Conservation (phyloP, 2,797 vertebrate genomes). For the Hippopotamyrus pictus region DNA sequence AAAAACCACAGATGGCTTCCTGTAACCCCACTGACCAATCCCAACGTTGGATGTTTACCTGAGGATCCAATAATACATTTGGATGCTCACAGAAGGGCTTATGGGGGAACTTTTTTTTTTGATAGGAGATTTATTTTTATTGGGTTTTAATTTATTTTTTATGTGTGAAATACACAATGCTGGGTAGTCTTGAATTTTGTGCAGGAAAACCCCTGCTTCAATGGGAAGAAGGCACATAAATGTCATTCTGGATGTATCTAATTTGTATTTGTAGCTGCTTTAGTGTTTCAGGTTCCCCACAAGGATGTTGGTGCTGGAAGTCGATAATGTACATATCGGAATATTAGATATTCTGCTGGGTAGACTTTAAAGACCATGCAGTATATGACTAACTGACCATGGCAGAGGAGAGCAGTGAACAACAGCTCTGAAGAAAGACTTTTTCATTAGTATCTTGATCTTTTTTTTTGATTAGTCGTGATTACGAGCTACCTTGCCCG, state of each 20-base stretch:
- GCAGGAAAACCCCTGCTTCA: slow-evolving; percentile 30
- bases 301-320: neutral
- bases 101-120: slow-evolving; percentile 2
- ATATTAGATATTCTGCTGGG: neutral
- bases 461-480: neutral
- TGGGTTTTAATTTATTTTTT: slow-evolving; percentile 68
- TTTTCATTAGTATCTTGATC: neutral
- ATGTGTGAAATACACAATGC: slow-evolving; percentile 52
- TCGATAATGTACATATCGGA: neutral
- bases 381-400: neutral
- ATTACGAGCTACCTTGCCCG: neutral
- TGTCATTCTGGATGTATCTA: slow-evolving; percentile 22
- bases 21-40: slow-evolving; percentile 81
- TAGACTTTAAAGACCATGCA: neutral
- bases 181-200: slow-evolving; percentile 42
- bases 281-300: neutral
- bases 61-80: slow-evolving; percentile 32
- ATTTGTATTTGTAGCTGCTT: neutral
- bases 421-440: neutral
- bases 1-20: slow-evolving; percentile 68
- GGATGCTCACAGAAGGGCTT: neutral
- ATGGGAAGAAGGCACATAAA: slow-evolving; percentile 37
- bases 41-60: slow-evolving; percentile 86
- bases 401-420: neutral
- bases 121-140: neutral